These are phyloP conservation scores for Urechis unicinctus DNA, from an alignment of 2,888 invertebrate species.

Conservation along the genomic window DNA sequence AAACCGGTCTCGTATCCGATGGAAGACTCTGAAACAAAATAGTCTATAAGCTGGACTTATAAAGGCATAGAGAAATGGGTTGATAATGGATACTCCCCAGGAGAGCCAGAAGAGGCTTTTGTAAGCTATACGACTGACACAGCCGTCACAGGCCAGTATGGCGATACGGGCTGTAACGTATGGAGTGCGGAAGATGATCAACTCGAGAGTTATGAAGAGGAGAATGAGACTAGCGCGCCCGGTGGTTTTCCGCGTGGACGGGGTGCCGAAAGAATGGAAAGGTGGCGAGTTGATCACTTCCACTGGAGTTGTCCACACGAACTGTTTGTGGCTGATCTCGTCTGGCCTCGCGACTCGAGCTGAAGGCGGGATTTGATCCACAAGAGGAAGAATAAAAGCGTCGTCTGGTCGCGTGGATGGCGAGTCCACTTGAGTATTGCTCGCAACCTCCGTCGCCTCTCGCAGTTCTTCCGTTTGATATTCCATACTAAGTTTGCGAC, in stretches of 20 bases:
- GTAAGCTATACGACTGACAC: conserved; percentile 85
- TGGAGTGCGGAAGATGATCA: conserved; percentile 27
- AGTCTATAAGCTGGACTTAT: conserved; percentile 25
- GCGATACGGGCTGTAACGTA: conserved; percentile 26
- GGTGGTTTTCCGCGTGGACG: neutral
- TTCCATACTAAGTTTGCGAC: neutral
- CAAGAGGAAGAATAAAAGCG: too few species aligned
- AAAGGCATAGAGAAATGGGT: conserved; percentile 33
- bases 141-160: conserved; percentile 55
- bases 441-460: too few species aligned
- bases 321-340: too few species aligned
- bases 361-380: too few species aligned
- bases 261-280: too few species aligned
- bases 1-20: too few species aligned
- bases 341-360: too few species aligned
- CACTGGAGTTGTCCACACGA: too few species aligned
- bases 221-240: conserved; percentile 20
- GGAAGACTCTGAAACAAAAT: too few species aligned
- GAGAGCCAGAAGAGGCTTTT: conserved; percentile 67
- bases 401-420: too few species aligned
- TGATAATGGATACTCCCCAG: conserved; percentile 31
- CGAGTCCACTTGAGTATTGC: too few species aligned
- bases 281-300: too few species aligned
- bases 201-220: conserved; percentile 11
- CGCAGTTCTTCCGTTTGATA: neutral